phyloP scores from a whole-genome alignment of 2,113 vertebrate genomes.

The Lophura nycthemera region DNA sequence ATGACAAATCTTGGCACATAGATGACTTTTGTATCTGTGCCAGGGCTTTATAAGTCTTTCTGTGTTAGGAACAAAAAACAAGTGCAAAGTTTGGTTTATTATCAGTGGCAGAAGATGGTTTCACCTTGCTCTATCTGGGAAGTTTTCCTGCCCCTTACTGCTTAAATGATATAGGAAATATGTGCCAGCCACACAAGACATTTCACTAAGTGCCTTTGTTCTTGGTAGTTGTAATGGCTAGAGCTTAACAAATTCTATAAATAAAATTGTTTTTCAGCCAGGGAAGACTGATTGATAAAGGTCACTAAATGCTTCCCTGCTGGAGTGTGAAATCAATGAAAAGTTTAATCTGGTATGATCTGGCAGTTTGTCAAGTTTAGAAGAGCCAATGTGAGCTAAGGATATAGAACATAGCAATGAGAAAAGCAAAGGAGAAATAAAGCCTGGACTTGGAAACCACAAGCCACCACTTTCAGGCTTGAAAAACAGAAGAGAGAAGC shows the following conservation, averaged over 20 bases:
- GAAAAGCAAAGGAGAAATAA: background rate
- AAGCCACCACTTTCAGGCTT: background rate
- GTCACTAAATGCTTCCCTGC: constrained; percentile 32
- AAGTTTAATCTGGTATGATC: constrained; percentile 24
- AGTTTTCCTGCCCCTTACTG: background rate
- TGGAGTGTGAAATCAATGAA: constrained; percentile 52
- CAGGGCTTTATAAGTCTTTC: background rate
- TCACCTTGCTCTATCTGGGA: background rate
- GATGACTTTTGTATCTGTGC: background rate
- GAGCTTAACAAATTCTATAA: background rate
- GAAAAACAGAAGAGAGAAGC: background rate
- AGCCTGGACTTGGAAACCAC: background rate
- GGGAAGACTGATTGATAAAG: constrained; percentile 25
- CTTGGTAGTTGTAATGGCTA: background rate
- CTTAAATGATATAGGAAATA: background rate
- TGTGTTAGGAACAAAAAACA: background rate
- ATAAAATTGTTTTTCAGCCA: background rate
- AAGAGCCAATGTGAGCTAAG: background rate
- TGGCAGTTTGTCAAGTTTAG: constrained; percentile 37
- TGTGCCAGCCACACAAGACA: background rate
- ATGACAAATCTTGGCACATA: background rate
- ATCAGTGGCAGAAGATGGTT: background rate
- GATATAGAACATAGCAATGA: background rate
- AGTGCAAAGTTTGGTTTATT: background rate
- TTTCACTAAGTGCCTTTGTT: background rate